Conservation (phyloP, 2,113 vertebrate genomes). For the Passer montanus region DNA sequence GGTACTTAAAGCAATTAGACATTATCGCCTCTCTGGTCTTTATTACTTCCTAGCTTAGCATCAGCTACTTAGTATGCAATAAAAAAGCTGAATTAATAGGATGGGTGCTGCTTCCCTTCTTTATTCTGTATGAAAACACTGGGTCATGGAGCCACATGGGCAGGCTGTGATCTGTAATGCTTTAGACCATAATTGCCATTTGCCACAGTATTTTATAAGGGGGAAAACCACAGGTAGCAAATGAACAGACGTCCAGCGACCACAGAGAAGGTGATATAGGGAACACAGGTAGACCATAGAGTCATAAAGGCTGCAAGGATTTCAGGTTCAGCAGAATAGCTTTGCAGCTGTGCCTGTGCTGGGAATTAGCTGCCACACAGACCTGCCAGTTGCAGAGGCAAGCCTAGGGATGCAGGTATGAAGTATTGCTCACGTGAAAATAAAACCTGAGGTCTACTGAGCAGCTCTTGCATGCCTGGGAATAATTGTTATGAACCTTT, state of each 20-base stretch:
- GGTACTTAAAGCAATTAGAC: constrained; percentile 21
- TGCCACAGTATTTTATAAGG: constrained; percentile 6
- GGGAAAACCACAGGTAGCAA: not conserved
- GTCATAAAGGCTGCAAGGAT: not conserved
- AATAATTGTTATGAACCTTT: not conserved
- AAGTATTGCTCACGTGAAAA: not conserved
- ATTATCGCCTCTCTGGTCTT: not conserved
- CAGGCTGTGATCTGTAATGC: not conserved
- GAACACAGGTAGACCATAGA: not conserved
- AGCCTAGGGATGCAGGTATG: not conserved
- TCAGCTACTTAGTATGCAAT: not conserved
- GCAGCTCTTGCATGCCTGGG: not conserved
- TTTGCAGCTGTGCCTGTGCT: not conserved
- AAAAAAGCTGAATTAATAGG: constrained; percentile 22
- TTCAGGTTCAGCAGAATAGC: not conserved
- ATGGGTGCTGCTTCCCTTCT: not conserved
- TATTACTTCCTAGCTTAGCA: constrained; percentile 21
- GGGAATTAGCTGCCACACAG: not conserved
- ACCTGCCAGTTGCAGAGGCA: not conserved
- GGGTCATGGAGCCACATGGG: constrained; percentile 28
- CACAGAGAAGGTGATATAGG: not conserved
- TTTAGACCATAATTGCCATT: not conserved
- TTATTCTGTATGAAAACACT: constrained; percentile 62
- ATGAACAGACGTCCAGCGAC: not conserved
- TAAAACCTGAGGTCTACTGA: not conserved